Percentiles rank a stretch among this genome's conserved stretches.
phyloP scores from a whole-genome alignment of 1,140 invertebrate genomes.

The Meteorus sp. region DNA sequence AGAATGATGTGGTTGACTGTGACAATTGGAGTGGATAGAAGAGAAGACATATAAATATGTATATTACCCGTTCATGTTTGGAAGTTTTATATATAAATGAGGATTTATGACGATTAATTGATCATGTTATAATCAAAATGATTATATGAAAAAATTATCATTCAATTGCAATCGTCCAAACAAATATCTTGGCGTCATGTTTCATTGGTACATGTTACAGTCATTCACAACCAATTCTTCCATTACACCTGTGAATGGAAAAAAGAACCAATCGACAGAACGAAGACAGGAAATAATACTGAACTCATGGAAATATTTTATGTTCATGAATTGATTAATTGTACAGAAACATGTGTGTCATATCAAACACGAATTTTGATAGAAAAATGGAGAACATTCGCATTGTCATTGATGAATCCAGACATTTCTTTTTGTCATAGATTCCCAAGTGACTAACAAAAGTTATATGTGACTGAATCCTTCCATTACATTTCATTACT shows the following conservation, averaged over 20 bases:
- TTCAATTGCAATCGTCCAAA: too few relatives aligned
- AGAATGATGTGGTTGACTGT: conserved; percentile 11
- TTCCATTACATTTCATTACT: not conserved
- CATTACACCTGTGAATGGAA: conserved; percentile 30
- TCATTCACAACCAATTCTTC: not conserved
- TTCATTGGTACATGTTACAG: too few relatives aligned
- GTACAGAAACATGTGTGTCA: conserved; percentile 28
- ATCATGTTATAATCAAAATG: too few relatives aligned
- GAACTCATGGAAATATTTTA: conserved; percentile 32
- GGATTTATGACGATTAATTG: not conserved
- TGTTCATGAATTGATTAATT: conserved; percentile 44
- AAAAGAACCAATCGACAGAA: conserved; percentile 6
- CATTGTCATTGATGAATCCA: too few relatives aligned
- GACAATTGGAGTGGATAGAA: not conserved
- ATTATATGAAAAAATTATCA: too few relatives aligned
- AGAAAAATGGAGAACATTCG: not conserved
- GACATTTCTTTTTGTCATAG: too few relatives aligned
- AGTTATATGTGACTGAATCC: not conserved
- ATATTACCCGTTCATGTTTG: too few relatives aligned
- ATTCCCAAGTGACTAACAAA: too few relatives aligned
- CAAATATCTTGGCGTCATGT: too few relatives aligned
- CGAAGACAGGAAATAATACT: conserved; percentile 19
- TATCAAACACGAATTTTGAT: conserved; percentile 6
- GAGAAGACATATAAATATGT: not conserved
- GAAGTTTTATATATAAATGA: not conserved